Conservation (phyloP, 2,797 vertebrate genomes). For the Sparus aurata region DNA sequence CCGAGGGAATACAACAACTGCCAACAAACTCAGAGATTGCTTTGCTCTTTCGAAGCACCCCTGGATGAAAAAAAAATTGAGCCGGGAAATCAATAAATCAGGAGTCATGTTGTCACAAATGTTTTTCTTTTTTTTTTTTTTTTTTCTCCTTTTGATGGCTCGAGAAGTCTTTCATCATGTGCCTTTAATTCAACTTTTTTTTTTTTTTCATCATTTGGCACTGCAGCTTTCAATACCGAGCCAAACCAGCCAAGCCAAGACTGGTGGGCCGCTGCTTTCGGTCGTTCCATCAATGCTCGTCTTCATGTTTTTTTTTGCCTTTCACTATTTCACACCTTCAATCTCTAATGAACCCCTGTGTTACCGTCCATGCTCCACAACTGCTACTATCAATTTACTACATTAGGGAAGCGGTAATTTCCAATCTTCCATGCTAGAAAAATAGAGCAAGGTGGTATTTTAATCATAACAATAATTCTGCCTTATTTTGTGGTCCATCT, state of each 20-base stretch:
- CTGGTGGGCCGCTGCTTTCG: conserved; percentile 17
- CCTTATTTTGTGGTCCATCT: not conserved
- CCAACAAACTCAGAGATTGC: conserved; percentile 81
- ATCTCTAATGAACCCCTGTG: conserved; percentile 46
- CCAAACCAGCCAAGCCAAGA: not conserved
- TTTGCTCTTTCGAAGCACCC: conserved; percentile 74
- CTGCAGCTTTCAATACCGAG: conserved; percentile 43
- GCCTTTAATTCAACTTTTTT: conserved; percentile 77
- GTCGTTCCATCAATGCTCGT: conserved; percentile 40
- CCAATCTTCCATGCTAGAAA: not conserved
- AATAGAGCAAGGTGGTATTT: conserved; percentile 10
- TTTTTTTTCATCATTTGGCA: conserved; percentile 57
- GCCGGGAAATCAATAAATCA: conserved; percentile 85
- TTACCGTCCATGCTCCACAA: conserved; percentile 23
- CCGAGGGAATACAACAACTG: conserved; percentile 74
- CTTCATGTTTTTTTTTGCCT: conserved; percentile 50
- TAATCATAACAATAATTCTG: conserved; percentile 1
- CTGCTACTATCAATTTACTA: conserved; percentile 35
- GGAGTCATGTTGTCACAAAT: conserved; percentile 78
- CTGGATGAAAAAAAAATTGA: conserved; percentile 72
- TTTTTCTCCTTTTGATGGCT: conserved; percentile 71
- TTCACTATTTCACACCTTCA: conserved; percentile 49
- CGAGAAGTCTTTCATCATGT: conserved; percentile 83
- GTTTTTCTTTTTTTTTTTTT: conserved; percentile 18
- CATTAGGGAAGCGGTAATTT: conserved; percentile 24